Evolutionary conservation across 2,797 vertebrate species (phyloP).

Genomic region (Poeciliopsis presidionis): DNA sequence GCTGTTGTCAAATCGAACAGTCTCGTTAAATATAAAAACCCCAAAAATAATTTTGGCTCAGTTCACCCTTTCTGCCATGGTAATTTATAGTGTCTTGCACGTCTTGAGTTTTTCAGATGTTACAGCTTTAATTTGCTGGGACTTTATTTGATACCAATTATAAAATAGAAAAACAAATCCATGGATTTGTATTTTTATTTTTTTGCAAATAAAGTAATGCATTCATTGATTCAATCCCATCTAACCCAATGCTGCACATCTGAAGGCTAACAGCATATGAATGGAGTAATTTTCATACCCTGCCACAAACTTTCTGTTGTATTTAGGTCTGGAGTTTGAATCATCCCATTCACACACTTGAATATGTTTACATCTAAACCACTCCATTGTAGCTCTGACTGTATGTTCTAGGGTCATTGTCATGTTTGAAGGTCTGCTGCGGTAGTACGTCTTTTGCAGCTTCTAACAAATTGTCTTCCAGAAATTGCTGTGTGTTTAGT

Average conservation of each 20-base stretch:
- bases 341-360: background rate
- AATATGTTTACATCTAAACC: background rate
- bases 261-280: background rate
- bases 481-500: background rate
- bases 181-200: background rate
- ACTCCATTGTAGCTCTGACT: background rate
- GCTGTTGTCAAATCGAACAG: slow-evolving; percentile 29
- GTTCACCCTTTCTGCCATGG: slow-evolving; percentile 22
- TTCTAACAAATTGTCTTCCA: background rate
- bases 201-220: background rate
- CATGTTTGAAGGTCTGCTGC: background rate
- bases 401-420: background rate
- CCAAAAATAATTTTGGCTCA: slow-evolving; percentile 35
- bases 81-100: background rate
- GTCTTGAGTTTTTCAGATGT: background rate
- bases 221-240: background rate
- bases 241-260: background rate
- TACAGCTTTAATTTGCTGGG: background rate
- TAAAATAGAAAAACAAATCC: background rate
- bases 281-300: background rate
- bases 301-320: background rate
- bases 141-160: background rate
- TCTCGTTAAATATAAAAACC: slow-evolving; percentile 3
- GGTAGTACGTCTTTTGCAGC: background rate
- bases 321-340: background rate